Conservation (phyloP, 2,888 invertebrate species). For the Platycheirus albimanus region DNA sequence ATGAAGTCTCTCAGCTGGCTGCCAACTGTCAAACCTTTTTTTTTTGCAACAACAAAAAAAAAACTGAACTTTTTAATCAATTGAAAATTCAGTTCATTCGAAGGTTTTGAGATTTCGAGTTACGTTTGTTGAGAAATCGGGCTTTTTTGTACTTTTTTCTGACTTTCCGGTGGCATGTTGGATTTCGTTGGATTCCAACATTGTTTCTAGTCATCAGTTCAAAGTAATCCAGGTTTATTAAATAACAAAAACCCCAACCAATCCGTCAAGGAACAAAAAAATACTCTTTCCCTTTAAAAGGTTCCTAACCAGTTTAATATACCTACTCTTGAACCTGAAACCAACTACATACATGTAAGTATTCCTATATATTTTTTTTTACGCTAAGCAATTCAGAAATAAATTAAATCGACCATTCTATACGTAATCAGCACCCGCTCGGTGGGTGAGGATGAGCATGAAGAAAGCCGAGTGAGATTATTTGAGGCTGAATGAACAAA, state of each 20-base stretch:
- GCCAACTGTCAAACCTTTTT: neutral
- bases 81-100: slow-evolving; percentile 6
- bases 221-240: neutral
- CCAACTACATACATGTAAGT: too few species aligned
- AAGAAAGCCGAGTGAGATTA: neutral
- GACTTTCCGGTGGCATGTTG: slow-evolving; percentile 23
- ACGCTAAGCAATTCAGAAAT: too few species aligned
- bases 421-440: slow-evolving; percentile 29
- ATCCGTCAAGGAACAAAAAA: too few species aligned
- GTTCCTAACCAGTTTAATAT: neutral
- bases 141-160: neutral
- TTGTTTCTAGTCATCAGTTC: slow-evolving; percentile 13
- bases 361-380: too few species aligned
- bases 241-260: neutral
- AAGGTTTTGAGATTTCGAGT: neutral
- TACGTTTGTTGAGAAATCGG: slow-evolving; percentile 13
- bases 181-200: slow-evolving; percentile 12
- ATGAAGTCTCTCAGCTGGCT: slow-evolving; percentile 2
- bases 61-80: neutral
- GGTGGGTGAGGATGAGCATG: too few species aligned
- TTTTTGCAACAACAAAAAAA: slow-evolving; percentile 8
- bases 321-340: too few species aligned
- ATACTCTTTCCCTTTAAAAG: neutral
- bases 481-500: neutral
- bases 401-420: neutral